These are phyloP conservation scores for Mimas tiliae DNA, from an alignment of 2,888 invertebrate species.

Conservation along the genomic window DNA sequence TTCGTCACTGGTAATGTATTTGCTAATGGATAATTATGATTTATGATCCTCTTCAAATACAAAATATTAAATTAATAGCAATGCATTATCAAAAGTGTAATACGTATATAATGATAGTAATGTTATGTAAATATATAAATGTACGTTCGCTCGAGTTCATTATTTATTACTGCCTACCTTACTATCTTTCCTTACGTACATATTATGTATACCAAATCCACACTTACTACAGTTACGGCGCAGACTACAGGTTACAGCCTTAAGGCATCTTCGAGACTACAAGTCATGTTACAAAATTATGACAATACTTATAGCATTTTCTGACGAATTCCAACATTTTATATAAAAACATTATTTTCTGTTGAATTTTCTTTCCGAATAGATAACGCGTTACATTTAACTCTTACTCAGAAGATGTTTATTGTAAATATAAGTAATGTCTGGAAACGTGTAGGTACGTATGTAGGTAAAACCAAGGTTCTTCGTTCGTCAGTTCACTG, in stretches of 20 bases:
- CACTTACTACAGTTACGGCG: not conserved
- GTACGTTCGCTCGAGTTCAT: constrained; percentile 32
- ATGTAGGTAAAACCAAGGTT: constrained; percentile 59
- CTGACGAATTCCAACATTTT: not conserved
- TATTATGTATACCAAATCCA: not conserved
- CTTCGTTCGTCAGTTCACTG: constrained; percentile 49
- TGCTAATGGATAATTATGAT: constrained; percentile 66
- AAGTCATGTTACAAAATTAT: not conserved
- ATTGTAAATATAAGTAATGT: constrained; percentile 58
- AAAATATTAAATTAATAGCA: constrained; percentile 54
- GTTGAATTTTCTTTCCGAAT: not conserved
- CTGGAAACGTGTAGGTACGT: constrained; percentile 49
- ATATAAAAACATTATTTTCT: not conserved
- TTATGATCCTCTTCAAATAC: constrained; percentile 58
- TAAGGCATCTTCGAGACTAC: not conserved
- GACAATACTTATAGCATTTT: not conserved
- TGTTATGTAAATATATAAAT: constrained; percentile 42
- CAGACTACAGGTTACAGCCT: not conserved
- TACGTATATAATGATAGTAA: constrained; percentile 39
- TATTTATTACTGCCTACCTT: not conserved
- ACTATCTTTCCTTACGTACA: not conserved
- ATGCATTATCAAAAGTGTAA: constrained; percentile 67
- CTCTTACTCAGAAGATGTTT: constrained; percentile 54
- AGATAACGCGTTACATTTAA: constrained; percentile 36
- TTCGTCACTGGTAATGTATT: constrained; percentile 46